phyloP scores from a whole-genome alignment of 1,140 invertebrate genomes.

The Pteromalus puparum region DNA sequence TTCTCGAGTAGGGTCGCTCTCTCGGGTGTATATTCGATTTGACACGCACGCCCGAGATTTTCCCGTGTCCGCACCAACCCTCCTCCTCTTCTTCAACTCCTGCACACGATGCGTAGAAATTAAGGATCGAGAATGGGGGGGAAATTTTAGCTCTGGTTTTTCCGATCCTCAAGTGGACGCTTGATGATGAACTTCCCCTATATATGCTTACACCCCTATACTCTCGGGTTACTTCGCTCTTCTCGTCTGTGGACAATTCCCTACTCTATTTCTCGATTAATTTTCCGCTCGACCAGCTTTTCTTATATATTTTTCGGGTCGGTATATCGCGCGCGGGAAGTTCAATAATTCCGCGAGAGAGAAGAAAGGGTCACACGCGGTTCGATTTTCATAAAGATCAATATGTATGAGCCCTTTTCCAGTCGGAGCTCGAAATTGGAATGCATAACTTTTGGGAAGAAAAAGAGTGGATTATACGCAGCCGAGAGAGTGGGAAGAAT shows the following conservation, averaged over 20 bases:
- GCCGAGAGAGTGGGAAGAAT: neutral
- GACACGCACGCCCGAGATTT: neutral
- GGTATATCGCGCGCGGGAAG: neutral
- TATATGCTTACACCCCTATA: too few species aligned
- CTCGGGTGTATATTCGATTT: neutral
- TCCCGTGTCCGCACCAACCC: neutral
- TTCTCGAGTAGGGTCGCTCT: neutral
- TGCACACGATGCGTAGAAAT: neutral
- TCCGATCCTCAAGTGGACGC: too few species aligned
- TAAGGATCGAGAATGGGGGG: neutral
- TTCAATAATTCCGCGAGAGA: neutral
- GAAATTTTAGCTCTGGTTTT: neutral
- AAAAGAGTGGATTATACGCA: neutral
- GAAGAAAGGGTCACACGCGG: neutral
- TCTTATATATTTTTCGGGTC: neutral
- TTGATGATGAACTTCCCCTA: neutral
- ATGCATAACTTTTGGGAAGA: neutral
- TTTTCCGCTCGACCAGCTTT: neutral
- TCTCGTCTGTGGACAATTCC: neutral
- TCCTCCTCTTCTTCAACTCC: neutral
- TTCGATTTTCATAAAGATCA: conserved; percentile 1
- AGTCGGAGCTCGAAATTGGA: too few species aligned
- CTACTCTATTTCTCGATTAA: neutral
- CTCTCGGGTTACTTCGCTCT: too few species aligned
- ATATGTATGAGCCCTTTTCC: neutral